Conservation (phyloP, 2,797 vertebrate genomes). For the Dryobates pubescens region DNA sequence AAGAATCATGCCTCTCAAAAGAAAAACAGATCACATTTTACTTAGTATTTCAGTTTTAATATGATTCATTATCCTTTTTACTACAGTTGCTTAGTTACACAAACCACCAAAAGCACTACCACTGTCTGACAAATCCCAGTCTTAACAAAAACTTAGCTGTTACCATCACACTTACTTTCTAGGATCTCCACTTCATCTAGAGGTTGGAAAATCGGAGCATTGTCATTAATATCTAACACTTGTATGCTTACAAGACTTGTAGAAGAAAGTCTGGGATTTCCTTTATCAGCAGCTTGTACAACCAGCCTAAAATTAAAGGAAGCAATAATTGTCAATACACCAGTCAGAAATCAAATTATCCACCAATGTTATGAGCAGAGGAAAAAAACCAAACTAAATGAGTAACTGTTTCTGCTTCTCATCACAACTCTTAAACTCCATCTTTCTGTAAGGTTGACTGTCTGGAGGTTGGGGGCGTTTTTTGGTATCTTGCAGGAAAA, state of each 20-base stretch:
- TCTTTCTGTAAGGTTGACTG: not conserved
- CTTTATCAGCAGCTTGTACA: conserved; percentile 88
- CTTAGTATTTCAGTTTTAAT: not conserved
- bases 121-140: not conserved
- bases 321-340: conserved; percentile 7
- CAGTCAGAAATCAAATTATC: conserved; percentile 16
- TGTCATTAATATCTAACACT: conserved; percentile 91
- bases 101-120: not conserved
- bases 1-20: conserved; percentile 3
- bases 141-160: not conserved
- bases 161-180: conserved; percentile 85
- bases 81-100: not conserved
- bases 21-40: not conserved
- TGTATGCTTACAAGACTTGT: conserved; percentile 83
- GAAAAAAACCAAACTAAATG: not conserved
- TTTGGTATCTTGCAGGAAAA: conserved; percentile 16
- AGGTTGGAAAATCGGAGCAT: conserved; percentile 84
- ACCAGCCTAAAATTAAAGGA: conserved; percentile 83
- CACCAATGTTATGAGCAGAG: not conserved
- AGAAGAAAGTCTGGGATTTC: conserved; percentile 85
- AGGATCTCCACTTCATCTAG: conserved; percentile 81
- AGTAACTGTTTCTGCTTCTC: not conserved
- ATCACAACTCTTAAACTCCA: not conserved
- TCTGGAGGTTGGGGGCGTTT: not conserved
- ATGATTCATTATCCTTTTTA: not conserved